Base-by-base conservation (phyloP, 2,888 invertebrate species). In the Morpho deidamia region DNA sequence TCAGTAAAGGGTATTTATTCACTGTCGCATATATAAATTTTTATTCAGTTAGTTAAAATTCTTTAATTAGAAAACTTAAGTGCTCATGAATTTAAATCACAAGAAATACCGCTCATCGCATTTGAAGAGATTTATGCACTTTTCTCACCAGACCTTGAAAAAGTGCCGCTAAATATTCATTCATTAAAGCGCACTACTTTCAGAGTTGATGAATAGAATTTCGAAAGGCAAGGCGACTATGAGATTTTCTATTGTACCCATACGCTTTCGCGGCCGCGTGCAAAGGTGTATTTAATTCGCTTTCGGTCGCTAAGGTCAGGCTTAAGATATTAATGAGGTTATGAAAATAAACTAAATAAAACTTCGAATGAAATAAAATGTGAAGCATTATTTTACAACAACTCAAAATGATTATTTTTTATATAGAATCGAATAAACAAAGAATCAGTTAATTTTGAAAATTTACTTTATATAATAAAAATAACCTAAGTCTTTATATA, bases 141-240 rank as follows among this genome's bases (percentile, higher is more conserved):
- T 49, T 42, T 34, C 37, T 41, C 35, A 41, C 39, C 11, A 47
- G 47, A 46, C 38, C 38, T 55, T 52, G 52, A 49, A 50, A 52
- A 55, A 46, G 14, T 40, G 49, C 47, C 51, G 49, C 49, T 55
- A 58, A 58, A 58, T 55, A 58, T 58, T 58, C 55, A 58, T 55
- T 53, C 50, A 52, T 55, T 52, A 50, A 46, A 58, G 55, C 51
- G 58, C 55, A 55, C 50, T 50, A 55, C 58, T 52, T 58, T 52
- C 11, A 50, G 46, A 58, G 43, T 55, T 55, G 42, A 49, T 52
- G 46, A 53, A 55, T 55, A 53, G 49, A 37, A 58, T 55, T 47
- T 46, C 45, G 40, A 50, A 50, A 58, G 46, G 46, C 8, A 40
- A 52, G 40, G 37, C 41, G 48, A n/a, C 48, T 41, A 12, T 37